These are phyloP conservation scores for Leucophenga varia DNA, from an alignment of 1,140 invertebrate genomes.

Conservation along the genomic window DNA sequence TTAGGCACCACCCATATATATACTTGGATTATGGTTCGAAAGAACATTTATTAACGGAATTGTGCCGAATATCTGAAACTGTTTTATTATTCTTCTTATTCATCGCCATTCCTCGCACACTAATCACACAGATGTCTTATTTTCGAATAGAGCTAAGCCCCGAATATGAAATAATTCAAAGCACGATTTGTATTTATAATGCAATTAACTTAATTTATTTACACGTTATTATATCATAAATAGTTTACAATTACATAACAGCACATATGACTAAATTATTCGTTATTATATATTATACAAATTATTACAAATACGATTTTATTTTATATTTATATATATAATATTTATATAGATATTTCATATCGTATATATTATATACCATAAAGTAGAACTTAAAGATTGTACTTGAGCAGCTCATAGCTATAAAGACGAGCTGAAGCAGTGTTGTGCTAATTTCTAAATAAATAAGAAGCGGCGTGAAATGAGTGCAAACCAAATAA, in stretches of 20 bases:
- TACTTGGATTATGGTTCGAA: too few relatives aligned
- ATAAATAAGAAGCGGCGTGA: neutral
- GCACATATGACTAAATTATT: slow-evolving; percentile 50
- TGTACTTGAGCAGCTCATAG: neutral
- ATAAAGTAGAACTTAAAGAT: neutral
- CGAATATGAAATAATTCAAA: too few relatives aligned
- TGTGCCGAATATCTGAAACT: too few relatives aligned
- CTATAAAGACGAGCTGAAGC: too few relatives aligned
- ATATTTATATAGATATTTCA: slow-evolving; percentile 8
- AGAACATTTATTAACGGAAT: too few relatives aligned
- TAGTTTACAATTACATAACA: slow-evolving; percentile 54
- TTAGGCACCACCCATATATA: too few relatives aligned
- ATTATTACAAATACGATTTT: slow-evolving; percentile 20
- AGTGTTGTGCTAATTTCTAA: neutral
- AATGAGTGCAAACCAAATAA: slow-evolving; percentile 1
- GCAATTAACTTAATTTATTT: slow-evolving; percentile 52
- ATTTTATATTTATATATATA: slow-evolving; percentile 1
- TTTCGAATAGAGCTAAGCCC: too few relatives aligned
- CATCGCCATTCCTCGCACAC: too few relatives aligned
- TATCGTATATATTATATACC: neutral
- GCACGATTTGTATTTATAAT: too few relatives aligned
- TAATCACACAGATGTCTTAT: too few relatives aligned
- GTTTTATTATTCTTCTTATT: too few relatives aligned
- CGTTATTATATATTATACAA: slow-evolving; percentile 29
- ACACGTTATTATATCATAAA: slow-evolving; percentile 48